Evolutionary conservation across 2,113 vertebrate species (phyloP), one percentile per base, ranked within the genome.

Genomic region (Macrotis lagotis): DNA sequence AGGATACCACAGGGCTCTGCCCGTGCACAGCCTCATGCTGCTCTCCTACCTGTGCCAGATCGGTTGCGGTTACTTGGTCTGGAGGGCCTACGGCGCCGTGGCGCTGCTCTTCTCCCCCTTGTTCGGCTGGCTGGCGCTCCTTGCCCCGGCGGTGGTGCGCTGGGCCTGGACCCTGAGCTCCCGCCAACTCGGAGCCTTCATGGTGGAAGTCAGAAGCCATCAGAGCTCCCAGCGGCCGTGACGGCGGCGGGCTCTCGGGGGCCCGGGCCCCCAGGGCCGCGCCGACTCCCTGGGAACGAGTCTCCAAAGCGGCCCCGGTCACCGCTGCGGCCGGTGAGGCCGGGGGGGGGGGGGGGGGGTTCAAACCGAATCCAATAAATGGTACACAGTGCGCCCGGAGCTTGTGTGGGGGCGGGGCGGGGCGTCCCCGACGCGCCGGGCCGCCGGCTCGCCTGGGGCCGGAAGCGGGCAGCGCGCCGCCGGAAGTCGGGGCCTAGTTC

Each of bases 21-120:
- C 92, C 0, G 90, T 99, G 44, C 98, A 99, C 96, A 50, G 99
- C 48, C 51, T 97, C 8, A 99, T 99, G 99, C 92, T 98, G 44
- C 97, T 99, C 50, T 98, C 99, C n/a, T 98, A 99, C 96, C 94
- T 96, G 83, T 99, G 99, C 99, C 99, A 99, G 98, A 94, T 98
- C 83, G 99, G 99, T 92, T 99, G 99, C 95, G 99, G 99, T 98
- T 99, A 99, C 95, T 99, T 99, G 96, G 98, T 99, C 91, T 98
- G 99, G 97, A 94, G 98, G 96, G 99, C 99, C n/a, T 99, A 99
- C 0, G 99, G 99, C 94, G 98, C 94, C 25, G 26, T 98, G 93
- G 99, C 99, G 5, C 99, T 99, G 94, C 94, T 99, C 95, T 97
- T 99, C 93, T 99, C 99, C 51, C 99, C 99, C 0, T 98, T 99